Evolutionary conservation across 1,140 invertebrate species (phyloP).

Genomic region (Paracyclopina nana): DNA sequence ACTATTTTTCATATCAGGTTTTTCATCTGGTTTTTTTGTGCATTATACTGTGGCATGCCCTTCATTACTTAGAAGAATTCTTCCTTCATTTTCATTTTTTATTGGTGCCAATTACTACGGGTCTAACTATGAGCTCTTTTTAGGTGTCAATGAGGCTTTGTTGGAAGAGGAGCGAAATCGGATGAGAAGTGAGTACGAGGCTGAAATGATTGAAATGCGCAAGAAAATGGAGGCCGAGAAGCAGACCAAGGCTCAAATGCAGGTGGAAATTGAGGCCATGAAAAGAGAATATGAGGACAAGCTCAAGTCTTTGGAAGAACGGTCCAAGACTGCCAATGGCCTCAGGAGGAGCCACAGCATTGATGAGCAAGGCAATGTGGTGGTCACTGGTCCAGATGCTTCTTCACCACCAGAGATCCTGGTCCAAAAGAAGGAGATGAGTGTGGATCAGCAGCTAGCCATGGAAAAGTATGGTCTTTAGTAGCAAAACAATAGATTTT

Average conservation of each 20-base stretch:
- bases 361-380: no score
- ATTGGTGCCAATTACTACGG: no score
- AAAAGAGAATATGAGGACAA: conserved; percentile 36
- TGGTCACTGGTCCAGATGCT: no score
- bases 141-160: conserved; percentile 18
- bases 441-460: no score
- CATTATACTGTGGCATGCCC: no score
- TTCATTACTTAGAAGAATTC: no score
- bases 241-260: conserved; percentile 34
- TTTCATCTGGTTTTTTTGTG: no score
- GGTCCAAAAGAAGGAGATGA: background rate
- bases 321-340: background rate
- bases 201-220: conserved; percentile 32
- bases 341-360: background rate
- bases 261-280: conserved; percentile 35
- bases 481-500: no score
- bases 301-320: conserved; percentile 27
- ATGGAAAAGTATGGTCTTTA: conserved; percentile 9
- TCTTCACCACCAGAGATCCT: no score
- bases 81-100: no score
- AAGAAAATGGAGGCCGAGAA: conserved; percentile 36
- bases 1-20: no score
- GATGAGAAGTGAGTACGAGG: conserved; percentile 26
- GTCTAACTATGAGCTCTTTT: no score
- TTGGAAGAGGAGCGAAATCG: conserved; percentile 30